Base-by-base conservation (phyloP, 2,113 vertebrate species). In the Grammomys surdaster region DNA sequence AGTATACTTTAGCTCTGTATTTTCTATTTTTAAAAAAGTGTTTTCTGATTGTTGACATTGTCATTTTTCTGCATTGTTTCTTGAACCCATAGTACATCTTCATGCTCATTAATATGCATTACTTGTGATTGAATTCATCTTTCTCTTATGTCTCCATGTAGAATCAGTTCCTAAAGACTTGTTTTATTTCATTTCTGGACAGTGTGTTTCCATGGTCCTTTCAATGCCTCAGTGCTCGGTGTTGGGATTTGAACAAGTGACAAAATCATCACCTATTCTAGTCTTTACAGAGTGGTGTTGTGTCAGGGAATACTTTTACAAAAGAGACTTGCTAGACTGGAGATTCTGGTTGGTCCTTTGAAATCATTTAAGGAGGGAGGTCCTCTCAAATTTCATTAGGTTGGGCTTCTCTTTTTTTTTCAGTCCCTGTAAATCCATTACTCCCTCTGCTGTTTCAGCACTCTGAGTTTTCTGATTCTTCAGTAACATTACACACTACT, bases 371-470 rank as follows among this genome's bases (percentile, higher is more conserved):
- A n/a, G 7, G 8, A 24, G 28, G 36, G 7, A 20, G 33, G 17
- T 54, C 16, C 48, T 10, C 51, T 81, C 20, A 92, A 75, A 9
- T 81, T 54, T 80, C 17, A 75, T 73, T 60, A 75, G 22, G 40
- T 58, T 58, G 24, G n/a, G 1, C 2, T 36, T 51, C 26, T 36
- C 10, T 7, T 51, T 51, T 56, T 88, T 73, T 87, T 40, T 40
- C 13, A 78, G 24, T 67, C 72, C 11, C 24, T 77, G 9, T 70
- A 91, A 85, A 85, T 67, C 33, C 72, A 19, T 94, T 94, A 20
- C 65, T 92, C 73, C 40, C 69, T 96, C 78, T 92, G 40, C 54
- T 91, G 48, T 67, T 67, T 9, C 26, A 65, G 40, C 36, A 88
- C 4, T 96, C 24, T 7, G 72, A 77, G 17, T 67, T 91, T 77